A percentile compares a stretch with the other conserved stretches of the same genome.
Conservation (phyloP, 2,888 invertebrate species). For the Rhodophaea formosa region DNA sequence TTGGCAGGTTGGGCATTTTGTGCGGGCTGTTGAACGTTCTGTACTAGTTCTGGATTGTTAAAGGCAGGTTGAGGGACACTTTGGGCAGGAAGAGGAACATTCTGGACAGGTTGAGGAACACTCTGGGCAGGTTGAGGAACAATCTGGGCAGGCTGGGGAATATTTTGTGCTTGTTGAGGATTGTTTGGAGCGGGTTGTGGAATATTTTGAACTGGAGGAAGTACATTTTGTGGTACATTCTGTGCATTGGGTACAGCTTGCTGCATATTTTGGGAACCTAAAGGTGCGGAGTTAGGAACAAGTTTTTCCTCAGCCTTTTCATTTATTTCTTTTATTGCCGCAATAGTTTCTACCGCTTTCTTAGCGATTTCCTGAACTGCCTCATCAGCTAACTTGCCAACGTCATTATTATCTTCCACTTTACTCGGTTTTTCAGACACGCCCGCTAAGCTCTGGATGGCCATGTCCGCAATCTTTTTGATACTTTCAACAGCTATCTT, state of each 20-base stretch:
- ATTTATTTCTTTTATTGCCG: slow-evolving; percentile 70
- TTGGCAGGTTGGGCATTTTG: slow-evolving; percentile 11
- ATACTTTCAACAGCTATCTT: slow-evolving; percentile 77
- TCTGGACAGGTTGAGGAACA: slow-evolving; percentile 11
- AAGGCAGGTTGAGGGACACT: background rate
- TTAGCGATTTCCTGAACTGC: slow-evolving; percentile 76
- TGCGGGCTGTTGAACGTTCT: background rate
- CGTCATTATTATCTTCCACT: slow-evolving; percentile 40
- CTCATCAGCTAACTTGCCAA: slow-evolving; percentile 56
- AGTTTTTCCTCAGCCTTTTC: slow-evolving; percentile 32
- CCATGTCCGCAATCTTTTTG: slow-evolving; percentile 72
- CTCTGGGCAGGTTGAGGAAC: slow-evolving; percentile 2
- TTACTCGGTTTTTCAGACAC: slow-evolving; percentile 59
- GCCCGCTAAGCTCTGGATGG: slow-evolving; percentile 68
- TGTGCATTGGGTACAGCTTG: slow-evolving; percentile 1
- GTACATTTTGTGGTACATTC: background rate
- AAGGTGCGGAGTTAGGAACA: slow-evolving; percentile 1
- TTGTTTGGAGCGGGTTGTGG: slow-evolving; percentile 11
- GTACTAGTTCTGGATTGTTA: background rate
- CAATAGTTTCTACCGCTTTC: slow-evolving; percentile 66
- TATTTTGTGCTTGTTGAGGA: background rate
- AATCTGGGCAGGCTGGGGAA: slow-evolving; percentile 7
- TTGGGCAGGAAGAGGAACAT: background rate
- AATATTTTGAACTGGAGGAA: slow-evolving; percentile 7
- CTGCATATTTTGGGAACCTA: slow-evolving; percentile 1